These are phyloP conservation scores for Cacatua alba DNA, from an alignment of 2,113 vertebrate genomes.

Conservation along the genomic window DNA sequence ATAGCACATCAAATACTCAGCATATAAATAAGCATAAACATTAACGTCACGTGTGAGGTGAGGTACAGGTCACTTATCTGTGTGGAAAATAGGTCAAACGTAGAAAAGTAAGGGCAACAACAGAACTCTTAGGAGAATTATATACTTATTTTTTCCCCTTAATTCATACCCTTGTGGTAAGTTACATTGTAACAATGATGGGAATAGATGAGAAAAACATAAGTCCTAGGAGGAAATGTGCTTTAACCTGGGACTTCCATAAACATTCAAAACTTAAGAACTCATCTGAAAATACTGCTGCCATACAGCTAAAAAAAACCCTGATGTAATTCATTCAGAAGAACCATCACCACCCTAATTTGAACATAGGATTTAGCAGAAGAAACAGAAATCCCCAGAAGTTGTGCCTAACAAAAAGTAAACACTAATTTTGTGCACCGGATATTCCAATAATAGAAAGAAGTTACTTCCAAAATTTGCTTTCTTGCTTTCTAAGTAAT, in stretches of 20 bases:
- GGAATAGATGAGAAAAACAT: background rate
- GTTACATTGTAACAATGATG: background rate
- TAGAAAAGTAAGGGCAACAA: background rate
- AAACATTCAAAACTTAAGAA: background rate
- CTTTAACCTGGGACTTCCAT: background rate
- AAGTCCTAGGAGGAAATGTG: background rate
- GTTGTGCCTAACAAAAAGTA: background rate
- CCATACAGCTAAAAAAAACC: background rate
- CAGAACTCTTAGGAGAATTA: background rate
- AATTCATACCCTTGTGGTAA: background rate
- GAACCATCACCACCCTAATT: background rate
- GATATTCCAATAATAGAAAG: background rate
- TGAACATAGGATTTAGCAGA: background rate
- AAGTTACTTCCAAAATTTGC: background rate
- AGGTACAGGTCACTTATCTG: background rate
- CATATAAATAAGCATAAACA: background rate
- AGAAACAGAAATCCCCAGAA: background rate
- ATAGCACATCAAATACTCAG: background rate
- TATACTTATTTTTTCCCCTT: background rate
- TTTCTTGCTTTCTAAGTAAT: background rate
- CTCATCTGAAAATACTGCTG: background rate
- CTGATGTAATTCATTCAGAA: background rate
- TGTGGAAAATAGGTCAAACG: background rate
- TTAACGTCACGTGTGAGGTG: background rate
- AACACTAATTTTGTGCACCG: background rate